These are phyloP conservation scores for Sacculina carcini DNA, from an alignment of 2,888 invertebrate genomes.

Conservation along the genomic window DNA sequence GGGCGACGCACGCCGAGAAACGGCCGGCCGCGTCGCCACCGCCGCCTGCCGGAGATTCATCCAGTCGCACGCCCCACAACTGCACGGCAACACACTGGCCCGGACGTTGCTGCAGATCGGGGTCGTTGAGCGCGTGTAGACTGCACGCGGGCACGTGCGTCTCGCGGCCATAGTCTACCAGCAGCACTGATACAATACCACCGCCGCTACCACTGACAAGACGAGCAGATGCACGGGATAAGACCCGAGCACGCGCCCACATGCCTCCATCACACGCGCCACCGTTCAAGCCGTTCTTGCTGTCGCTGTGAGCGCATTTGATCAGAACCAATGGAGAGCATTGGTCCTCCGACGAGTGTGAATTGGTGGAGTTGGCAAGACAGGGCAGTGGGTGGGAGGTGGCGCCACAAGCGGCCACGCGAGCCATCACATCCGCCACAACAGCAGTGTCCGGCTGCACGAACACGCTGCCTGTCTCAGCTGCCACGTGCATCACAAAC, in stretches of 20 bases:
- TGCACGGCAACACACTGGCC: neutral
- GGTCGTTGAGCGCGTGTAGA: neutral
- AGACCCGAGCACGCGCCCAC: too few species aligned
- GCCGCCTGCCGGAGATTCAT: neutral
- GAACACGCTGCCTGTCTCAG: neutral
- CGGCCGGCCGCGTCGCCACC: neutral
- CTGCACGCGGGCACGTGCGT: neutral
- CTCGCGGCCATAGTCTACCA: conserved; percentile 3
- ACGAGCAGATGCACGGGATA: too few species aligned
- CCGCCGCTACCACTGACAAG: neutral
- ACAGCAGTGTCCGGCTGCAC: neutral
- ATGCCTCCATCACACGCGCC: too few species aligned
- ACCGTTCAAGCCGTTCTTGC: too few species aligned
- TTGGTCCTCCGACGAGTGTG: too few species aligned
- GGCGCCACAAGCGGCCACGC: neutral
- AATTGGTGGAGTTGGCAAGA: too few species aligned
- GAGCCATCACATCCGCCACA: neutral
- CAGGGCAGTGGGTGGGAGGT: too few species aligned
- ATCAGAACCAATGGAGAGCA: too few species aligned
- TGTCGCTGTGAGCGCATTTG: too few species aligned
- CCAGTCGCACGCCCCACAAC: neutral
- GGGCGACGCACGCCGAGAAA: too few species aligned
- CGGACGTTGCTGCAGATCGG: neutral
- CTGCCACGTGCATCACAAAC: neutral
- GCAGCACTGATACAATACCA: neutral